Evolutionary conservation across 1,140 invertebrate genomes (phyloP), one percentile per base, ranked within the genome.

Genomic region (Euwallacea similis): DNA sequence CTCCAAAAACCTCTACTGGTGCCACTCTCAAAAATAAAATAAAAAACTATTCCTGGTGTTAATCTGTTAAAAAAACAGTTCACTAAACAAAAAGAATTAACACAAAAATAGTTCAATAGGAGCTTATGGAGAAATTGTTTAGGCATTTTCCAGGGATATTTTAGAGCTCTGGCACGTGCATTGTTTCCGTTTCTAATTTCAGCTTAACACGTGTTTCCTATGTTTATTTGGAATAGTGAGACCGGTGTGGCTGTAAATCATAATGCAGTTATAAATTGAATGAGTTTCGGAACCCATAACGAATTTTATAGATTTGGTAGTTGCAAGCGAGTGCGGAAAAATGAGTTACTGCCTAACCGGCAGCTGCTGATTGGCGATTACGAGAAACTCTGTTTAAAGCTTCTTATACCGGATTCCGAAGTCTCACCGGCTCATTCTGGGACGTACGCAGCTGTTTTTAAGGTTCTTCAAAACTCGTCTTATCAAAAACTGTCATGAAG

Each of bases 161-260:
- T 59, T 47, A 21, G 56, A 59, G 46, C 21, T 60, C 13, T 42
- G 66, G 66, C 66, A 68, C 66, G 66, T 68, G 66, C 66, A 68
- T 68, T 68, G 66, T 68, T 68, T 68, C 66, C 66, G 66, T 60
- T 68, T 60, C 66, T 68, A 68, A 68, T 68, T 68, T 68, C 16
- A 42, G 55, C 60, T 68, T 68, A 60, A 68, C 66, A 68, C 66
- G 66, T 68, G 66, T 68, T 68, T 68, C 66, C 66, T 21, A 59
- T 68, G 66, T 68, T 68, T 68, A 68, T 68, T 68, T 68, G 43
- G 43, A 59, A 53, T 50, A 54, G 56, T 47, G 56, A 55, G 43
- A 61, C 47, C 7, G 66, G n/a, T 55, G 21, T 58, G 60, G 66
- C 55, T 11, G 58, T 68, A 68, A 68, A 68, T 68, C 59, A 61